These are phyloP conservation scores for Horisme vitalbata DNA, from an alignment of 2,888 invertebrate species.

Conservation along the genomic window DNA sequence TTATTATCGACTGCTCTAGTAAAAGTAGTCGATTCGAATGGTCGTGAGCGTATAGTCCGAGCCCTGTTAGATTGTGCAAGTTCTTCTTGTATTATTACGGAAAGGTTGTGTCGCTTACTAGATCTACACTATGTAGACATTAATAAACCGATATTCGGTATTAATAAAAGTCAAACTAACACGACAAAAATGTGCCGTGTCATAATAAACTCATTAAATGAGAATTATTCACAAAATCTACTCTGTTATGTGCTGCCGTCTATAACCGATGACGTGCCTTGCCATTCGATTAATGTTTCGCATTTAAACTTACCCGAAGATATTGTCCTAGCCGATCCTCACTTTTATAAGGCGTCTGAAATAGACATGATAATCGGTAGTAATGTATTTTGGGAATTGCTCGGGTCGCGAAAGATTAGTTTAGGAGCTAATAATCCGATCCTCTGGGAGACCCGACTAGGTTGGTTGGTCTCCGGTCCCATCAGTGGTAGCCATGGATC, in stretches of 20 bases:
- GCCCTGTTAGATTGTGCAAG: conserved; percentile 16
- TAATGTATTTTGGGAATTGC: conserved; percentile 13
- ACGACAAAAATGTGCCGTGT: conserved; percentile 7
- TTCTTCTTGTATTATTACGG: conserved; percentile 6
- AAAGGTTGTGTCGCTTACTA: not conserved
- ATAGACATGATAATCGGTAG: conserved; percentile 6
- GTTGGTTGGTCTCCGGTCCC: conserved; percentile 26
- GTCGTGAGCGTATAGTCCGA: conserved; percentile 13
- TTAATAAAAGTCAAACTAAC: conserved; percentile 6
- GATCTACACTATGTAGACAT: not conserved
- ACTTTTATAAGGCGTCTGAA: conserved; percentile 8
- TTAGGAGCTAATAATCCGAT: conserved; percentile 9
- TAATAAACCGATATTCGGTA: conserved; percentile 4
- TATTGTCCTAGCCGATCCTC: conserved; percentile 9
- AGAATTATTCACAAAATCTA: not conserved
- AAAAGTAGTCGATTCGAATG: conserved; percentile 15
- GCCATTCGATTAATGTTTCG: conserved; percentile 6
- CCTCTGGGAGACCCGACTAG: conserved; percentile 19
- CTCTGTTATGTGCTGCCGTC: conserved; percentile 7
- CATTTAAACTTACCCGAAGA: conserved; percentile 7
- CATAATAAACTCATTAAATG: conserved; percentile 1
- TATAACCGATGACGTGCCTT: conserved; percentile 15
- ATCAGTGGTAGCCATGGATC: conserved; percentile 7
- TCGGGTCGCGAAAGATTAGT: conserved; percentile 11
- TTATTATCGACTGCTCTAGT: conserved; percentile 15